phyloP scores from a whole-genome alignment of 2,888 invertebrate species.

The Mycalesis mineus region DNA sequence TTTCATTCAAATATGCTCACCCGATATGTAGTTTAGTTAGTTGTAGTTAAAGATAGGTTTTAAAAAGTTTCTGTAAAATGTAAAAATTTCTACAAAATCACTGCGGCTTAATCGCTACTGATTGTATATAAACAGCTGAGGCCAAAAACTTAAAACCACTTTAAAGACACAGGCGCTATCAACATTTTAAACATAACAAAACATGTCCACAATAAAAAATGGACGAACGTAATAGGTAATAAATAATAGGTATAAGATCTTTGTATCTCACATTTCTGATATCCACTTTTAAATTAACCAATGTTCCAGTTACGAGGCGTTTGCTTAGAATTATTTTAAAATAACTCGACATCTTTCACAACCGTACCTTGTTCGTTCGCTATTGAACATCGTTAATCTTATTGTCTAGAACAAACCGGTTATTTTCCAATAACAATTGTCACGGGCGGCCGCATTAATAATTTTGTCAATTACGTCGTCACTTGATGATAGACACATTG shows the following conservation, averaged over 20 bases:
- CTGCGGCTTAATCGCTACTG: too few relatives aligned
- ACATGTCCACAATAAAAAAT: not conserved
- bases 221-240: not conserved
- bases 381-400: constrained; percentile 4
- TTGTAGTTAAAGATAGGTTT: too few relatives aligned
- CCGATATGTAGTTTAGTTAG: too few relatives aligned
- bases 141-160: too few relatives aligned
- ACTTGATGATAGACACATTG: constrained; percentile 38
- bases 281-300: constrained; percentile 15
- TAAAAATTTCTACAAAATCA: too few relatives aligned
- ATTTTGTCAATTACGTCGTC: constrained; percentile 29
- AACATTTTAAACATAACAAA: not conserved
- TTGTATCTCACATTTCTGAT: constrained; percentile 14
- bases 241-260: not conserved
- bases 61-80: too few relatives aligned
- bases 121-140: too few relatives aligned
- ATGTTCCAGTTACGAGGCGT: constrained; percentile 18
- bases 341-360: constrained; percentile 18
- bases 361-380: not conserved
- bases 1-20: too few relatives aligned
- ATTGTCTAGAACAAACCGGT: constrained; percentile 24
- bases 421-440: constrained; percentile 26
- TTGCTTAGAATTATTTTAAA: constrained; percentile 7
- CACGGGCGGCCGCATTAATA: constrained; percentile 15
- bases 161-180: too few relatives aligned